Evolutionary conservation across 2,888 invertebrate species (phyloP), one percentile per base, ranked within the genome.

Genomic region (Taphrorychus bicolor): DNA sequence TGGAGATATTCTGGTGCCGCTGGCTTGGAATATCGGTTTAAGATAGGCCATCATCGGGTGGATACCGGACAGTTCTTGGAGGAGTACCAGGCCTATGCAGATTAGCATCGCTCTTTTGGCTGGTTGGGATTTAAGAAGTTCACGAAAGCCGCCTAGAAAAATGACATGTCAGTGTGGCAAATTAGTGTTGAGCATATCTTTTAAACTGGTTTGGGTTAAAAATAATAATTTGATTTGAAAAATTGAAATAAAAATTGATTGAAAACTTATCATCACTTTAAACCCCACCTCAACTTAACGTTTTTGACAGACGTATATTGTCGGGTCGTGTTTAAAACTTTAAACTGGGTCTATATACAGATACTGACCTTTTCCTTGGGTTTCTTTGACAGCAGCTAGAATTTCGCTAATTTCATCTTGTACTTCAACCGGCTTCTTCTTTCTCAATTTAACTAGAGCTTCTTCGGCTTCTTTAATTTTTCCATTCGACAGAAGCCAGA

Each of bases 21-120:
- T 89, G 2, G 88, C 88, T 49, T 84, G 75, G 80, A 93, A 91
- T 74, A 93, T 92, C 57, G 85, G 84, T 69, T 87, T 87, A 1
- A 91, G 88, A 78, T 91, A 92, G 80, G 92, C 91, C 74, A 92
- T 89, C 70, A 93, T 90, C 0, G 91, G 91, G 81, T 92, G 91
- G 73, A 92, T 87, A 67, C 93, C 93, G 61, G 91, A 89, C 77
- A 91, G 87, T 80, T 93, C 92, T 76, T 93, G 92, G 80, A 92
- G 91, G 76, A 92, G 87, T 90, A 95, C 93, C 70, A 93, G 86
- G 19, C 91, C 87, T 42, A 92, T 83, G 3, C 88, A 88, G 62
- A 91, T 89, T 53, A 89, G 79, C 65, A 94, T 83, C 0, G 93
- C 94, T 60, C 64, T 71, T 54, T 73, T 70, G 19, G 70, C 68